phyloP scores from a whole-genome alignment of 2,888 invertebrate genomes.

The Tupiocoris notatus region DNA sequence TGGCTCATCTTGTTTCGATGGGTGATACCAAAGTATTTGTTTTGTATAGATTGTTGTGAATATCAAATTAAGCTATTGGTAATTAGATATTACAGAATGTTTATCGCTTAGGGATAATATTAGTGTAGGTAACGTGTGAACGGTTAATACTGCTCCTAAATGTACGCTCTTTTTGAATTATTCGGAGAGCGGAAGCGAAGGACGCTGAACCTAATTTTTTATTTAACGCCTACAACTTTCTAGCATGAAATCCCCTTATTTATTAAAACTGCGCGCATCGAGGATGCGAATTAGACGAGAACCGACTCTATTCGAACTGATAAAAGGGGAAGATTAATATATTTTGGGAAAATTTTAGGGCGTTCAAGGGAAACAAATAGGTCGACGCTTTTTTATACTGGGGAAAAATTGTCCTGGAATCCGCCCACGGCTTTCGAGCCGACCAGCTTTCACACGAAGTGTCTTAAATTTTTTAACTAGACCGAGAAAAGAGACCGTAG shows the following conservation, averaged over 20 bases:
- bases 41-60: constrained; percentile 46
- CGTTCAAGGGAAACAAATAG: neutral
- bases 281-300: neutral
- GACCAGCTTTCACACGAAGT: constrained; percentile 18
- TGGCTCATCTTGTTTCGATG: constrained; percentile 18
- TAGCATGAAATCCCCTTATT: no score
- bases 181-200: neutral
- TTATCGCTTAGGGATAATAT: constrained; percentile 6
- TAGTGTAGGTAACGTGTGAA: neutral
- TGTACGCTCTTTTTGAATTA: neutral
- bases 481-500: neutral
- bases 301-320: neutral
- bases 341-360: neutral
- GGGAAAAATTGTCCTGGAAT: neutral
- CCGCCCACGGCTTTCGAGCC: constrained; percentile 19
- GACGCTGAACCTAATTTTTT: neutral
- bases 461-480: constrained; percentile 16
- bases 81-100: constrained; percentile 27
- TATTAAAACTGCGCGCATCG: no score
- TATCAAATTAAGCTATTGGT: constrained; percentile 37
- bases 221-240: neutral
- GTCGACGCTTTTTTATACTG: neutral
- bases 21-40: constrained; percentile 46
- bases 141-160: neutral
- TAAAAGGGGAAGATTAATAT: neutral